Conservation (phyloP, 2,888 invertebrate species). For the Brenthis hecate region DNA sequence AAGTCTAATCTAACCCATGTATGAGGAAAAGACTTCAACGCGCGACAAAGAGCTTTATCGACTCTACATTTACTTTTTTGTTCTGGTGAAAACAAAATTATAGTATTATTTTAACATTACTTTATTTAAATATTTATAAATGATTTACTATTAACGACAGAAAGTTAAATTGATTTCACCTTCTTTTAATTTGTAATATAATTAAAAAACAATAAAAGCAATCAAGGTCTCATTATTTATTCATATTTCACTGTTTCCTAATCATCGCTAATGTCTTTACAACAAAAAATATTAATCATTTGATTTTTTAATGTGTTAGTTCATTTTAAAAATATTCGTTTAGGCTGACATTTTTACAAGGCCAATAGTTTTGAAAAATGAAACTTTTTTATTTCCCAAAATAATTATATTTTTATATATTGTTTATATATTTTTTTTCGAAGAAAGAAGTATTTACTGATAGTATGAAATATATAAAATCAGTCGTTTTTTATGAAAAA, state of each 20-base stretch:
- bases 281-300: conserved; percentile 14
- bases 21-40: conserved; percentile 28
- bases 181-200: conserved; percentile 1
- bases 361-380: conserved; percentile 9
- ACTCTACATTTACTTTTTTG: neutral
- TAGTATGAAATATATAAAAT: neutral
- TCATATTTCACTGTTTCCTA: conserved; percentile 2
- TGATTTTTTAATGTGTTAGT: conserved; percentile 23
- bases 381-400: conserved; percentile 12
- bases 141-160: neutral
- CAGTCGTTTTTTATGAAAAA: neutral
- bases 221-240: neutral
- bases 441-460: neutral
- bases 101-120: neutral
- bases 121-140: neutral
- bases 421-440: neutral
- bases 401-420: neutral
- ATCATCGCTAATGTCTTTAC: conserved; percentile 3
- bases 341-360: conserved; percentile 16
- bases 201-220: conserved; percentile 3
- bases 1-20: neutral
- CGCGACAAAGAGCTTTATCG: conserved; percentile 3
- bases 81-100: neutral
- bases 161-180: neutral
- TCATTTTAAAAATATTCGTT: conserved; percentile 17